Evolutionary conservation across 2,113 vertebrate genomes (phyloP), one percentile per base, ranked within the genome.

Genomic region (Garra rufa): DNA sequence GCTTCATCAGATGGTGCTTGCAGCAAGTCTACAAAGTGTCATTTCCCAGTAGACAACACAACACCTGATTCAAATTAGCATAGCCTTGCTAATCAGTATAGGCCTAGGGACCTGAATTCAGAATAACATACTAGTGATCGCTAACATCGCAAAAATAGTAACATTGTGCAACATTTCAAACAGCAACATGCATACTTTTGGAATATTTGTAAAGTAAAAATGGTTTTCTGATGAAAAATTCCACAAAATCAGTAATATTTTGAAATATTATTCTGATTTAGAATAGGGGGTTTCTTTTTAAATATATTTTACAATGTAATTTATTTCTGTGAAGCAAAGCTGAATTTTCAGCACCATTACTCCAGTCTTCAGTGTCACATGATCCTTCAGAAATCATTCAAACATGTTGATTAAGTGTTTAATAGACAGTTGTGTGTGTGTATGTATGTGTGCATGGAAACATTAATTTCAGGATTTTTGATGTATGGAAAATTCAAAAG

Each of bases 21-120:
- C 50, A 57, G 13, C 75, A 76, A 57, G 30, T 57, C 46, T 28
- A 74, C 44, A 24, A 41, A 43, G 28, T 76, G 11, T 1, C 24
- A 59, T 44, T 61, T 44, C 57, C 38, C 15, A 43, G n/a, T n/a
- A n/a, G n/a, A 28, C n/a, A 21, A 38, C 10, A 9, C 41, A 63
- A 48, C 77, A 67, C 77, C 77, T 80, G 41, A 67, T 48, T 34
- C 17, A 80, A 30, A 65, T 80, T 9, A 80, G 57, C 59, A 48
- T 34, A 24, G 48, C n/a, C 10, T 14, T 65, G 41, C 61, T 46
- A 80, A 80, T 67, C 77, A 67, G n/a, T 1, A n/a, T n/a, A 50
- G 71, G 8, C 14, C 52, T n/a, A n/a, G 19, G n/a, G 52, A n/a
- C 19, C 52, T 34, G 34, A 34, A n/a, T 21, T 8, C 15, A 55